Evolutionary conservation across 2,797 vertebrate genomes (phyloP).

Genomic region (Bradypodion ventrale): DNA sequence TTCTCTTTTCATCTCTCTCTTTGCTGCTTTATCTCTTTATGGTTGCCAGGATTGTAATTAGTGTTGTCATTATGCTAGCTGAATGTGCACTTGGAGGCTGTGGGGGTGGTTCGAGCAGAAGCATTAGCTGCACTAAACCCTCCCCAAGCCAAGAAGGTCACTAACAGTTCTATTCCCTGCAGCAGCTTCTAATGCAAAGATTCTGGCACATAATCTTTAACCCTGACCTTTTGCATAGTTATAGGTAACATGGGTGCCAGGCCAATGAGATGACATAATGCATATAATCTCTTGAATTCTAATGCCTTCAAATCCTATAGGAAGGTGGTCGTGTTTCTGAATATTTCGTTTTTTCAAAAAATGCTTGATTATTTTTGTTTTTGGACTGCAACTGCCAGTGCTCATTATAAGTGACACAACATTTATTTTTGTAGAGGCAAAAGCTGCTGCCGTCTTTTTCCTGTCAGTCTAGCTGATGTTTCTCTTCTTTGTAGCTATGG

Average conservation of each 20-base stretch:
- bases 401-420: conserved; percentile 54
- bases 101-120: conserved; percentile 20
- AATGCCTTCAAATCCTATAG: conserved; percentile 25
- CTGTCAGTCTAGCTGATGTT: conserved; percentile 19
- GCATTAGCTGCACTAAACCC: conserved; percentile 21
- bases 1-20: conserved; percentile 27
- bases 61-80: conserved; percentile 41
- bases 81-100: conserved; percentile 22
- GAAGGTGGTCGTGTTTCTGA: conserved; percentile 4
- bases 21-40: conserved; percentile 38
- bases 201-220: conserved; percentile 51
- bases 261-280: conserved; percentile 35
- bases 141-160: conserved; percentile 44
- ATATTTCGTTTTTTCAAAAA: conserved; percentile 28
- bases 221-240: conserved; percentile 39
- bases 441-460: conserved; percentile 9
- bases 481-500: not conserved
- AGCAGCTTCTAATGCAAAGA: conserved; percentile 39
- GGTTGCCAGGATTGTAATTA: conserved; percentile 39
- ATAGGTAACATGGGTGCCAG: conserved; percentile 40
- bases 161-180: conserved; percentile 33
- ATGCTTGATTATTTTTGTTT: not conserved
- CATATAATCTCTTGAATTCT: conserved; percentile 37
- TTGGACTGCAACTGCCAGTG: conserved; percentile 29
- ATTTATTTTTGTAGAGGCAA: conserved; percentile 51